Base-by-base conservation (phyloP, 2,888 invertebrate species). In the Dryocosmus kuriphilus region DNA sequence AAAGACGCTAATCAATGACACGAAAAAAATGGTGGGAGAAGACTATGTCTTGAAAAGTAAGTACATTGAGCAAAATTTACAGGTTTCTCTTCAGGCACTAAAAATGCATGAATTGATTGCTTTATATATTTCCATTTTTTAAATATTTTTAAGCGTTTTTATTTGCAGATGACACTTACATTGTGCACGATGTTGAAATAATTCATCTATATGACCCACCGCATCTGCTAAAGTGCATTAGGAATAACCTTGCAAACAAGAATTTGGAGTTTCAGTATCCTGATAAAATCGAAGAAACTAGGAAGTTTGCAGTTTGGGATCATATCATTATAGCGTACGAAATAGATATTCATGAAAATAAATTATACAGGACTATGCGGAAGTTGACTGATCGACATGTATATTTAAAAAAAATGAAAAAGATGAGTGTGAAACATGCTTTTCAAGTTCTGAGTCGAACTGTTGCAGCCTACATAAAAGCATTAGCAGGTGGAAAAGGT, bases 351-450 rank as follows among this genome's bases (percentile, higher is more conserved):
- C n/a, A n/a, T n/a, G n/a, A n/a, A n/a, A n/a, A n/a, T n/a, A n/a
- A n/a, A n/a, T n/a, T n/a, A n/a, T n/a, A n/a, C n/a, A n/a, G n/a
- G n/a, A n/a, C n/a, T n/a, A n/a, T n/a, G n/a, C n/a, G n/a, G n/a
- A n/a, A n/a, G n/a, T n/a, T n/a, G n/a, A n/a, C n/a, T n/a, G n/a
- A n/a, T n/a, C n/a, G n/a, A n/a, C n/a, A n/a, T n/a, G n/a, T n/a
- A n/a, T n/a, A n/a, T n/a, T n/a, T n/a, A n/a, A n/a, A n/a, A n/a
- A n/a, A n/a, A n/a, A 75, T 55, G 2, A 67, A 62, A 19, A 80
- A 81, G 77, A 81, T 77, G 77, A 35, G 77, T 57, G 81, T 81
- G 19, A 81, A 81, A 41, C 41, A 78, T 51, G 79, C 77, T 19
- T 46, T 74, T 4, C 76, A 81, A 71, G 51, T 81, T 9, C 67